Conservation (phyloP, 1,140 invertebrate species). For the Sweltsa coloradensis region DNA sequence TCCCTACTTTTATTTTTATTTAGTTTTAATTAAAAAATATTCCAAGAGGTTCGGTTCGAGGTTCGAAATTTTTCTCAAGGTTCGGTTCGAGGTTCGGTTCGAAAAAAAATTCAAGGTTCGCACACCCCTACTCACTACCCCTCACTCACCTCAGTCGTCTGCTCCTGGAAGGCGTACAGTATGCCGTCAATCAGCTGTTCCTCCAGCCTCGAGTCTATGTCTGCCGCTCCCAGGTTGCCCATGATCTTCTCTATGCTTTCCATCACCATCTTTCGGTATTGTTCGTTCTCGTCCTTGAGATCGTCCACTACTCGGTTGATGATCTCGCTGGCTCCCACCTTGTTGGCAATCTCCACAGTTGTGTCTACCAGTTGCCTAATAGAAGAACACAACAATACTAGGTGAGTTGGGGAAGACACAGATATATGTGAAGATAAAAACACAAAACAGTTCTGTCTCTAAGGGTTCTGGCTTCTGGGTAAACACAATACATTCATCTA, state of each 20-base stretch:
- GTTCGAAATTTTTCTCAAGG: no score
- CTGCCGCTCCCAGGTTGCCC: conserved; percentile 91
- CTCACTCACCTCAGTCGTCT: conserved; percentile 91
- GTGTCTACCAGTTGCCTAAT: conserved; percentile 85
- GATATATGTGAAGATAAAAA: no score
- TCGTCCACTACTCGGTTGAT: conserved; percentile 98
- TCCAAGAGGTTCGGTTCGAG: no score
- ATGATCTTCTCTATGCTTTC: conserved; percentile 99
- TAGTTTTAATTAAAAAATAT: no score
- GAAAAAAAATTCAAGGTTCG: no score
- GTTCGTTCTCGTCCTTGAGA: conserved; percentile 98
- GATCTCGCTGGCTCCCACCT: conserved; percentile 97
- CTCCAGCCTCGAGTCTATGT: conserved; percentile 94
- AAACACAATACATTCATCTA: no score
- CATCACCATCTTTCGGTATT: conserved; percentile 99
- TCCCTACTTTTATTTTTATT: no score
- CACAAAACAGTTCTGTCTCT: no score
- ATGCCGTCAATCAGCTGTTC: conserved; percentile 99
- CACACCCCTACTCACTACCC: no score
- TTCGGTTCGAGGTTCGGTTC: no score
- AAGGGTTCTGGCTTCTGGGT: no score
- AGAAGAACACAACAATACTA: conserved; percentile 15
- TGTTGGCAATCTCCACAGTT: conserved; percentile 99
- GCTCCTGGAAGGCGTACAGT: conserved; percentile 98
- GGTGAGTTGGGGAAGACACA: no score